A percentile compares a stretch with the other conserved stretches of the same genome.
phyloP scores from a whole-genome alignment of 2,888 invertebrate species.

The Zonitis immaculata region DNA sequence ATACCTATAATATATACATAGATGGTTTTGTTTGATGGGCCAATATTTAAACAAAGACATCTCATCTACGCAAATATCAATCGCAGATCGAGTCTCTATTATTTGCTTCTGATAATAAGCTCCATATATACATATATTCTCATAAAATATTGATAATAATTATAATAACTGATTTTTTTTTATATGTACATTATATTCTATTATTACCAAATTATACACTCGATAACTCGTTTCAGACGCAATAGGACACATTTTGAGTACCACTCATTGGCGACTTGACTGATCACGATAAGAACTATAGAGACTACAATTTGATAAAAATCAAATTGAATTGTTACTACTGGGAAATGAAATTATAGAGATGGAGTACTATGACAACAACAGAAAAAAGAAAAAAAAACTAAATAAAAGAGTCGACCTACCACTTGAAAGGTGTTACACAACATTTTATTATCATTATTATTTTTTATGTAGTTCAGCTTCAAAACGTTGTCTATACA shows the following conservation, averaged over 20 bases:
- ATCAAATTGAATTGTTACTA: not conserved
- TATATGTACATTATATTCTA: too few relatives aligned
- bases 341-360: not conserved
- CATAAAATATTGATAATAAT: not conserved
- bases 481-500: not conserved
- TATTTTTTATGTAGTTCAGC: not conserved
- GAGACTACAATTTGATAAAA: constrained; percentile 22
- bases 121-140: not conserved
- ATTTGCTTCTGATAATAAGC: constrained; percentile 20
- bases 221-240: constrained; percentile 33
- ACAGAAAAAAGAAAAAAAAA: not conserved
- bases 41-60: constrained; percentile 23
- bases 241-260: constrained; percentile 39
- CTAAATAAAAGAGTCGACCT: not conserved
- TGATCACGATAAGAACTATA: constrained; percentile 43
- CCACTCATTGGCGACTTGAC: constrained; percentile 44
- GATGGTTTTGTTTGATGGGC: constrained; percentile 16
- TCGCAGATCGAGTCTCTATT: too few relatives aligned
- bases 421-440: constrained; percentile 10
- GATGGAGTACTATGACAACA: too few relatives aligned
- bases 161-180: not conserved
- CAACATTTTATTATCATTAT: not conserved
- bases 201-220: constrained; percentile 14
- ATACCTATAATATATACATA: not conserved
- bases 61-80: constrained; percentile 23